Evolutionary conservation across 2,888 invertebrate genomes (phyloP).

Genomic region (Ophion costatus): DNA sequence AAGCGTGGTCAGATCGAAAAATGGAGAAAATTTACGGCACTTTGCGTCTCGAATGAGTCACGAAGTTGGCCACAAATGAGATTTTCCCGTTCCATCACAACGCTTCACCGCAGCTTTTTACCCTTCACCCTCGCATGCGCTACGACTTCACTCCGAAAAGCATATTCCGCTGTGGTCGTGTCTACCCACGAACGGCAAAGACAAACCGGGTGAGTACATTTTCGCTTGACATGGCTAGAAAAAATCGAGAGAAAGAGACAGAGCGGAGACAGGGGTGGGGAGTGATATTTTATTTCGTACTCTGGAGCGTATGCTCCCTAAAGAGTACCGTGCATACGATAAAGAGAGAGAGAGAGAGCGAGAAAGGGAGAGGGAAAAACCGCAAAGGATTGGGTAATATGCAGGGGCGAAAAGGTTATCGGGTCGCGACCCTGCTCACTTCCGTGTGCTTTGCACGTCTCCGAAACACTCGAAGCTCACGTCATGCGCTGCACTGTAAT

Average conservation of each 20-base stretch:
- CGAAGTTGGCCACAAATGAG: conserved; percentile 14
- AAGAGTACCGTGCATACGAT: background rate
- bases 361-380: conserved; percentile 39
- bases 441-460: conserved; percentile 42
- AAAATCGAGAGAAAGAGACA: conserved; percentile 27
- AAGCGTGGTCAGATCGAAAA: background rate
- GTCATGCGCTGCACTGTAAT: conserved; percentile 19
- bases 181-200: conserved; percentile 32
- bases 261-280: conserved; percentile 34
- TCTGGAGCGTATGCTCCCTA: too few relatives aligned
- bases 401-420: conserved; percentile 58
- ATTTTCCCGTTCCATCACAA: conserved; percentile 25
- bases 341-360: conserved; percentile 31
- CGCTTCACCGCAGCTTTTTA: conserved; percentile 6
- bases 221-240: conserved; percentile 9
- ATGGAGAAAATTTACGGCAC: background rate
- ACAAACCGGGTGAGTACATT: conserved; percentile 32
- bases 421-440: conserved; percentile 53
- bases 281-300: background rate
- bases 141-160: conserved; percentile 27
- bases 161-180: conserved; percentile 22
- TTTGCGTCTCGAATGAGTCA: background rate
- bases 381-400: conserved; percentile 22
- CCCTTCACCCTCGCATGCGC: conserved; percentile 10
- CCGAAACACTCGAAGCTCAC: conserved; percentile 31